Base-by-base conservation (phyloP, 2,888 invertebrate genomes). In the Chymomyza caudatula region DNA sequence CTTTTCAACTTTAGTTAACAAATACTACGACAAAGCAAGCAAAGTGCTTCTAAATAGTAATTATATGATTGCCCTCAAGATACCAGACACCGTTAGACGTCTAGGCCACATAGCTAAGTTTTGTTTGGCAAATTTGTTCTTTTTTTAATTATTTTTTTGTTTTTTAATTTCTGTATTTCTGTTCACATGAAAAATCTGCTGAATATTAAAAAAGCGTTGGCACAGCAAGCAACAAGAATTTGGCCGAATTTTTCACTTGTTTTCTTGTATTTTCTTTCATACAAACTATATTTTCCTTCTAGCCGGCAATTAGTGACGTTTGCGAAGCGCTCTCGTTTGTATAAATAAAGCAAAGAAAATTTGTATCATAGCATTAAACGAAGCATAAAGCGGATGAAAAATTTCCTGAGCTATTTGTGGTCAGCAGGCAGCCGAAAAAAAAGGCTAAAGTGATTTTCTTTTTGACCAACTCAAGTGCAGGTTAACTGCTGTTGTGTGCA, bases 241-340 rank as follows among this genome's bases (percentile, higher is more conserved):
- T 8, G n/a, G 11, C 2, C 3, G 11, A 71, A 55, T 51, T 71
- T 43, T 64, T 59, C 54, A 29, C 20, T 54, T 71, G 69, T 54
- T 42, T 17, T 23, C 44, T 47, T 29, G 11, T 54, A 51, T 52
- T 74, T 69, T 51, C 60, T 23, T 65, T 63, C 55, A 47, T 43
- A 15, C 13, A 47, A 3, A 47, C n/a, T 1, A 51, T 11, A 44
- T 15, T 49, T 49, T 49, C 58, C 60, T n/a, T n/a, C 53, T 65
- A 65, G 63, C 63, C 64, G 59, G 66, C 66, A 72, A 82, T 74
- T 76, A 77, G 77, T 81, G 80, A 81, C 85, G 85, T 78, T 80
- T 83, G 67, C 59, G 53, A 55, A 65, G 42, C 53, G 76, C 60
- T 71, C 66, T 64, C 29, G 29, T 37, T 59, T 64, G 63, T 75